Base-by-base conservation (phyloP, 1,140 invertebrate species). In the Cydia fagiglandana region DNA sequence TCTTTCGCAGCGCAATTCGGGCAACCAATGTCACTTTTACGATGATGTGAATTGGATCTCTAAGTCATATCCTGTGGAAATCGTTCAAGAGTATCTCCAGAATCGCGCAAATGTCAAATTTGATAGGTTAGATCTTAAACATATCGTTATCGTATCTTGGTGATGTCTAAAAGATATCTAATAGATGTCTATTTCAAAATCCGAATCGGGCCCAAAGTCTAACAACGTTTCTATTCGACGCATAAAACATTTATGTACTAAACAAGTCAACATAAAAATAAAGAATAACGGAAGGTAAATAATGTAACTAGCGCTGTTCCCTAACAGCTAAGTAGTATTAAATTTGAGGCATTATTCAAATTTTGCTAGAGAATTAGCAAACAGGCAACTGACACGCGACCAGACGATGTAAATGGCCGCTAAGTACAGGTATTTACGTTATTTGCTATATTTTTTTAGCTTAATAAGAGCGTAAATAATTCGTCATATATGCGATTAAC, bases 301-400 rank as follows among this genome's bases (percentile, higher is more conserved):
- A 61, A 56, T 12, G 17, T 61, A 61, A 24, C 17, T 61, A 24
- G n/a, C 50, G 15, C 50, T 20, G 56, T 61, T 24, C 20, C 56
- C 6, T 24, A 61, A 24, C n/a, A 38, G n/a, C n/a, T 70, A 70
- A 70, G 66, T 41, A 24, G 66, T 70, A 70, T 70, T 70, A 70
- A 70, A 70, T 70, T 45, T 41, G 66, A 70, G 66, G 66, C 38
- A 70, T 70, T 70, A 70, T 70, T 70, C 30, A 70, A 70, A 70
- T 45, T 41, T 30, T 70, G 66, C 34, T 45, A 15, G n/a, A 24
- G 34, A 70, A 45, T 70, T 70, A 70, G 66, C 34, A 70, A 70
- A 70, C 34, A 70, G 66, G 66, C 66, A 13, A 70, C n/a, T 41
- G 66, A 38, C 66, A 70, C 38, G 66, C 66, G 9, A 70, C 66